phyloP scores from a whole-genome alignment of 2,113 vertebrate species.

The Protobothrops mucrosquamatus region DNA sequence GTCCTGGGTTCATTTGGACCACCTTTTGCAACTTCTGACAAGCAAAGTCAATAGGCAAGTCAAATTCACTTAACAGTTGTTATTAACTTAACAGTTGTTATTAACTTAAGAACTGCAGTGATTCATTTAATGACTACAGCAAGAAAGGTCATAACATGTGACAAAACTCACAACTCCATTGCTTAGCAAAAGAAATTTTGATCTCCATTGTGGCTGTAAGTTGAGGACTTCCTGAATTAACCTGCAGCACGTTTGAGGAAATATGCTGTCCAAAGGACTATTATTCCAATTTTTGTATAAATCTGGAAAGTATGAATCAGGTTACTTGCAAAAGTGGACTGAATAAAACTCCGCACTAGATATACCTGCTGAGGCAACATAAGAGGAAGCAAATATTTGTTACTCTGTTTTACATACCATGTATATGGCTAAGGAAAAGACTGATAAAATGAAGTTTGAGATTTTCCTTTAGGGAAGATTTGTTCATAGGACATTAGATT shows the following conservation, averaged over 20 bases:
- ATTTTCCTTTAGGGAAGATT: too few relatives aligned
- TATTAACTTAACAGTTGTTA: neutral
- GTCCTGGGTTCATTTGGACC: neutral
- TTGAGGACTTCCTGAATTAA: neutral
- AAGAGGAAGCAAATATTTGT: neutral
- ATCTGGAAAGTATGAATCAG: neutral
- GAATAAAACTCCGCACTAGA: neutral
- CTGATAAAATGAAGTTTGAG: too few relatives aligned
- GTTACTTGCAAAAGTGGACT: neutral
- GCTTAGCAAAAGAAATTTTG: neutral
- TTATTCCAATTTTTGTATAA: neutral
- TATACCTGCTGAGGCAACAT: neutral
- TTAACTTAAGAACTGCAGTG: neutral
- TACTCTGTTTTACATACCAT: too few relatives aligned
- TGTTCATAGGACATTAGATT: neutral
- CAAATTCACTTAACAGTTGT: neutral
- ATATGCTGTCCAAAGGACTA: neutral
- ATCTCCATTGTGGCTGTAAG: neutral
- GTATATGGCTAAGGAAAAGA: too few relatives aligned
- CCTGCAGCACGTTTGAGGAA: neutral
- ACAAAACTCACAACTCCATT: neutral
- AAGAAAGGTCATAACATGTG: neutral
- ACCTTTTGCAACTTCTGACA: neutral
- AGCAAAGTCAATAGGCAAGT: neutral
- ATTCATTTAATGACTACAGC: neutral